Base-by-base conservation (phyloP, 1,140 invertebrate genomes). In the Drosophila tristis region DNA sequence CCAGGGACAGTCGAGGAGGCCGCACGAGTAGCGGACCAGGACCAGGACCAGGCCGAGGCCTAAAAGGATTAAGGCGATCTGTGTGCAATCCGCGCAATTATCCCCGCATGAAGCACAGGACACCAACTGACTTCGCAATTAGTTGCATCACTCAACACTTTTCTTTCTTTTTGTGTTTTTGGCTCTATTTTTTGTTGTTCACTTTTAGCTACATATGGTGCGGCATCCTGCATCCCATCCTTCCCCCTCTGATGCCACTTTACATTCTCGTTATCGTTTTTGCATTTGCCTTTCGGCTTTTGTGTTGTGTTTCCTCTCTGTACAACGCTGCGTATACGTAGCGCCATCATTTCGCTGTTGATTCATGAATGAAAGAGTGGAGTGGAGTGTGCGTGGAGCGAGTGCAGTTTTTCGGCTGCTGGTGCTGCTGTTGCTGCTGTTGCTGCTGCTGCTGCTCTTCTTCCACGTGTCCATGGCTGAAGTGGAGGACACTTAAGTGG, bases 51-150 rank as follows among this genome's bases (percentile, higher is more conserved):
- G 70, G 39, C 53, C 42, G 60, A 66, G 78, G 84, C 84, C 84
- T 89, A 89, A 89, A 89, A 89, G 85, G 84, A 89, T 89, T 89
- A 89, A 89, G 84, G 84, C 84, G 84, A 89, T 89, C 84, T 90
- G 84, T 74, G 85, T 74, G 84, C 84, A 89, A 89, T 89, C 84
- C 84, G 84, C 85, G 76, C 84, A 89, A 89, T 89, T 89, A 89
- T 89, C 84, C 84, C 71, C 53, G 71, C 53, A 49, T 42, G 43
- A 45, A 55, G 62, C 58, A 20, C 47, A 44, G 57, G 49, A 51
- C 63, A 50, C 62, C 56, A 20, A 35, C 47, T 45, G 60, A 59
- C 51, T 74, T 80, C 84, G 84, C 84, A 89, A 89, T 89, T 89
- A 89, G 84, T 89, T 89, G 85, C 84, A 84, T 89, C 84, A 89